phyloP scores from a whole-genome alignment of 2,888 invertebrate species.

The Schizaphis graminum region DNA sequence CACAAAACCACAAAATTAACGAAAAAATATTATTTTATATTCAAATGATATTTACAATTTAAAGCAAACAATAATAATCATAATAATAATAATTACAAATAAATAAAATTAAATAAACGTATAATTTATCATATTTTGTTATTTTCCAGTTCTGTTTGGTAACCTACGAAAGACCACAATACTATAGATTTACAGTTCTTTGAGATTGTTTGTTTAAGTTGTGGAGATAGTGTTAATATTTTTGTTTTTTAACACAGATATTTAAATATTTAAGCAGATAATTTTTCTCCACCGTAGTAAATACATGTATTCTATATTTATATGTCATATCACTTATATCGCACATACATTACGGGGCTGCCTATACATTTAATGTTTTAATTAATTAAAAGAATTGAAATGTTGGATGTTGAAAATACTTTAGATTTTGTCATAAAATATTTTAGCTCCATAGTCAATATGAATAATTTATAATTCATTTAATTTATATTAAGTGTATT shows the following conservation, averaged over 20 bases:
- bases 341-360: not conserved
- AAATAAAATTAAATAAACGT: not conserved
- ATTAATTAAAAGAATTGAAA: not conserved
- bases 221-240: not conserved
- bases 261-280: not conserved
- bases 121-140: not conserved
- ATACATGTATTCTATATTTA: not conserved
- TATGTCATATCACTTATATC: not conserved
- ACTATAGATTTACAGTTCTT: not conserved
- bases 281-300: not conserved
- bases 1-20: not conserved
- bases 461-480: not conserved
- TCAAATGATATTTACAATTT: not conserved
- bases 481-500: not conserved
- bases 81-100: not conserved
- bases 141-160: not conserved
- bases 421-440: not conserved
- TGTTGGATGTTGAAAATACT: not conserved
- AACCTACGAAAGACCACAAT: not conserved
- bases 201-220: not conserved
- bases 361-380: not conserved
- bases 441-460: not conserved
- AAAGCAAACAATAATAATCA: not conserved
- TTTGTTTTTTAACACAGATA: not conserved
- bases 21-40: not conserved